A percentile compares a stretch with the other conserved stretches of the same genome.
phyloP scores from a whole-genome alignment of 2,113 vertebrate genomes.

The Scopus umbretta region DNA sequence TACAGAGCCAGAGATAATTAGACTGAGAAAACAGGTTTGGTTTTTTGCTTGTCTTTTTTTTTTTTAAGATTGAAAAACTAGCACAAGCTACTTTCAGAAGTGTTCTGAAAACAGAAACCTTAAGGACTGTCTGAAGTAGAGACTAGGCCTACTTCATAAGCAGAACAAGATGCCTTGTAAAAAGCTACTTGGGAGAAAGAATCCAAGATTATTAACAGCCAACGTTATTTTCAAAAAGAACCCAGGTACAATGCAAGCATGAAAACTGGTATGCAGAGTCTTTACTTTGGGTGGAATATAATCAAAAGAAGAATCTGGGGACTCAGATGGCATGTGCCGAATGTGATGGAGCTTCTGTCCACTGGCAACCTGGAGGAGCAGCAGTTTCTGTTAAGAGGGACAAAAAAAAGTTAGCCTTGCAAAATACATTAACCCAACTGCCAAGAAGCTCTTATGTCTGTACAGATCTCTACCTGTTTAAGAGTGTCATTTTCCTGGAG shows the following conservation, averaged over 20 bases:
- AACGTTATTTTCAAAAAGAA: background rate
- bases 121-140: background rate
- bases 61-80: background rate
- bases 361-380: slow-evolving; percentile 78
- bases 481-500: slow-evolving; percentile 78
- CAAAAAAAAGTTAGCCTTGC: background rate
- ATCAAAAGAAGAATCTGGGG: slow-evolving; percentile 83
- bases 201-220: background rate
- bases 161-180: background rate
- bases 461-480: slow-evolving; percentile 74
- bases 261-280: background rate
- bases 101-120: background rate
- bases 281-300: slow-evolving; percentile 89
- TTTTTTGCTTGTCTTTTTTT: background rate
- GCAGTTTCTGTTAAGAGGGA: slow-evolving; percentile 76
- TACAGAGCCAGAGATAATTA: background rate
- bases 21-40: background rate
- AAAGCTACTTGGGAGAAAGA: background rate
- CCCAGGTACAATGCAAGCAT: background rate
- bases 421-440: background rate
- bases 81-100: background rate
- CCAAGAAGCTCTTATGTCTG: background rate
- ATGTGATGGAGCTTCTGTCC: slow-evolving; percentile 69
- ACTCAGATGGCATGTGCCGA: background rate
- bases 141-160: background rate